Evolutionary conservation across 2,888 invertebrate species (phyloP).

Genomic region (Phytoseiulus persimilis): DNA sequence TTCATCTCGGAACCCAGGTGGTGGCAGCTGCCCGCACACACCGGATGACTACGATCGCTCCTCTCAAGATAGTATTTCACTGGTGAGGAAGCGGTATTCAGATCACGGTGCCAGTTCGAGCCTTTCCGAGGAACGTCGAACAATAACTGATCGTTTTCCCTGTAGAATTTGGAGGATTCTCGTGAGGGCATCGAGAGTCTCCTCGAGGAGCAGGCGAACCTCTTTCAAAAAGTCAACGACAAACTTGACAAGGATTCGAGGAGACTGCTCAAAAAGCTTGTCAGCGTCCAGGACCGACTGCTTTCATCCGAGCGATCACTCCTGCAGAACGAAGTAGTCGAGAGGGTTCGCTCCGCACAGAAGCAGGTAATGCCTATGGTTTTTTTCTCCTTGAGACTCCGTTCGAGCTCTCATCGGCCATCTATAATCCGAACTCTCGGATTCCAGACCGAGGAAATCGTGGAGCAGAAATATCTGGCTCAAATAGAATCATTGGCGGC

Average conservation of each 20-base stretch:
- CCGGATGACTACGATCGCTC: neutral
- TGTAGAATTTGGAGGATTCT: neutral
- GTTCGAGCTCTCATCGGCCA: too few relatives aligned
- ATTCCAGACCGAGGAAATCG: slow-evolving; percentile 11
- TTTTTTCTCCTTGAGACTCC: too few relatives aligned
- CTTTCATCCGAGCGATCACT: neutral
- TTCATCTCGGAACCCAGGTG: neutral
- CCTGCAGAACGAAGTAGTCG: slow-evolving; percentile 7
- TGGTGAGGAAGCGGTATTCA: neutral
- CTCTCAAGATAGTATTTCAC: neutral
- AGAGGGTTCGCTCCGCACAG: neutral
- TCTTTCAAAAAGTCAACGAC: neutral
- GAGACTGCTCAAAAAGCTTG: neutral
- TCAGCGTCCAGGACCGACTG: neutral
- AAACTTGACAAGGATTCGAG: neutral
- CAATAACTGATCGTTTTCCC: neutral
- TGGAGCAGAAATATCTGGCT: slow-evolving; percentile 26
- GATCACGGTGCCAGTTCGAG: too few relatives aligned
- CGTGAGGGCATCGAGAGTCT: neutral
- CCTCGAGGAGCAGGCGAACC: neutral
- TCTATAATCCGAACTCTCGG: too few relatives aligned
- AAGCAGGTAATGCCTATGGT: slow-evolving; percentile 25
- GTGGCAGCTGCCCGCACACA: neutral
- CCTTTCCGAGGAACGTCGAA: too few relatives aligned
- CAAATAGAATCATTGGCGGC: slow-evolving; percentile 35